A percentile compares a stretch with the other conserved stretches of the same genome.
Conservation (phyloP, 2,888 invertebrate species). For the Halictus ligatus region DNA sequence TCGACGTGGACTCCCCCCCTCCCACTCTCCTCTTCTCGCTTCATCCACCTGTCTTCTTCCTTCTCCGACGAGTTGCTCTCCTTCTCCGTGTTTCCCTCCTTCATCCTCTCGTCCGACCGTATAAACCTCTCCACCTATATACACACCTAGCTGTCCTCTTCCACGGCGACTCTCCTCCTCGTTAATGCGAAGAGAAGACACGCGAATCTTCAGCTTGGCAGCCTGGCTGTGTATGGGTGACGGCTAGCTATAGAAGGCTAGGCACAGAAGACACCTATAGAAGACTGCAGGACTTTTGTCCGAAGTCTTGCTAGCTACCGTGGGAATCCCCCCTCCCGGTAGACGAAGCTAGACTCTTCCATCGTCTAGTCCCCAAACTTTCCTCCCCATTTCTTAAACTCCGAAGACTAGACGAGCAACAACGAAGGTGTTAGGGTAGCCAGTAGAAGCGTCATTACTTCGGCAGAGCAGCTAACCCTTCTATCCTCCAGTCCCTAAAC, state of each 20-base stretch:
- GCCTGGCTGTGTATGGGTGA: constrained; percentile 28
- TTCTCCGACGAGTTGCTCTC: not conserved
- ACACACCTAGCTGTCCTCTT: constrained; percentile 22
- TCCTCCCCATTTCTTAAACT: constrained; percentile 35
- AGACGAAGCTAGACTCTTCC: not conserved
- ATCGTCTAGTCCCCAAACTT: constrained; percentile 36
- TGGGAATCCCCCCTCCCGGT: not conserved
- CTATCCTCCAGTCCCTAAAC: constrained; percentile 26
- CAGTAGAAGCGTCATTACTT: not conserved
- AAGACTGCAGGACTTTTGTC: constrained; percentile 69
- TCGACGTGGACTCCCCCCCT: constrained; percentile 66
- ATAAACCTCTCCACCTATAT: constrained; percentile 47
- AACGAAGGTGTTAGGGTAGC: not conserved
- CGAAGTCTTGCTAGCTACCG: constrained; percentile 64
- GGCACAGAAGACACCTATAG: not conserved
- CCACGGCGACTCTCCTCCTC: constrained; percentile 43
- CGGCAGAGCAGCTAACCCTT: no score
- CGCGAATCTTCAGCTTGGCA: constrained; percentile 41
- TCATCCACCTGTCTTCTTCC: constrained; percentile 33
- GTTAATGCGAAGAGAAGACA: constrained; percentile 52
- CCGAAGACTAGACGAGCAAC: not conserved
- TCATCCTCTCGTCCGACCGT: constrained; percentile 44
- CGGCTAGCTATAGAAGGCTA: constrained; percentile 62
- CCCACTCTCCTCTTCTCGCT: constrained; percentile 9
- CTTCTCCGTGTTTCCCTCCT: constrained; percentile 9